Evolutionary conservation across 35 echinoderm and acorn worm species (phyloP), one percentile per base, ranked within the genome.

Genomic region (Nesometra sesokonis): DNA sequence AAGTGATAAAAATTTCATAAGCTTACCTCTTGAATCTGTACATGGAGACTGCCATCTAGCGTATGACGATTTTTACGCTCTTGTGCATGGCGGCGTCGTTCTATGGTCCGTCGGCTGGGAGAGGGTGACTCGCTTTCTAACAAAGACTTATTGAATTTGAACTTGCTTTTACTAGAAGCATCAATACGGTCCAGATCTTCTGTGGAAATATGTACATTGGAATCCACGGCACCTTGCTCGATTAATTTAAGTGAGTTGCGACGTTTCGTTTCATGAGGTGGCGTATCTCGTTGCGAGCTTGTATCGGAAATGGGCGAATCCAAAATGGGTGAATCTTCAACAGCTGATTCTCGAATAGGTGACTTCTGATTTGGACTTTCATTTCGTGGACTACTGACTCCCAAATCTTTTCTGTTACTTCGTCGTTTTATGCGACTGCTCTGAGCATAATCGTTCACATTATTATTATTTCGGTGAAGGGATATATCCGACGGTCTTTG

Each of bases 401-500:
- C 83, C 32, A 23, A 31, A 47, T 32, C 83, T 13, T 31, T 85
- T 34, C n/a, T 34, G 83, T 38, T 78, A 46, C 78, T 39, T 32
- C 35, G 37, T 77, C 30, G 15, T 85, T 29, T 83, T 47, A 33
- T 11, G 79, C 35, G 81, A 84, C 31, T 77, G 21, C 9, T 92
- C 90, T 33, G 38, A 67, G 52, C 9, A 67, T 67, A 67, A 67
- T 89, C 89, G 89, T 97, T 90, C 30, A 97, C 94, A 80, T 97
- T 97, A 37, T 97, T 97, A 86, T 97, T 97, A 83, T 97, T 97
- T 77, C 91, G 89, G 36, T 97, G 94, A 30, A 97, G 77, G 35
- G 82, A 46, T 39, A 78, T 78, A 36, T 87, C 88, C 52, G 31
- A 82, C 39, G 52, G 79, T 23, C 57, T 33, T 35, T 21, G 67